phyloP scores from a whole-genome alignment of 2,113 vertebrate species.

The Saguinus imperator region DNA sequence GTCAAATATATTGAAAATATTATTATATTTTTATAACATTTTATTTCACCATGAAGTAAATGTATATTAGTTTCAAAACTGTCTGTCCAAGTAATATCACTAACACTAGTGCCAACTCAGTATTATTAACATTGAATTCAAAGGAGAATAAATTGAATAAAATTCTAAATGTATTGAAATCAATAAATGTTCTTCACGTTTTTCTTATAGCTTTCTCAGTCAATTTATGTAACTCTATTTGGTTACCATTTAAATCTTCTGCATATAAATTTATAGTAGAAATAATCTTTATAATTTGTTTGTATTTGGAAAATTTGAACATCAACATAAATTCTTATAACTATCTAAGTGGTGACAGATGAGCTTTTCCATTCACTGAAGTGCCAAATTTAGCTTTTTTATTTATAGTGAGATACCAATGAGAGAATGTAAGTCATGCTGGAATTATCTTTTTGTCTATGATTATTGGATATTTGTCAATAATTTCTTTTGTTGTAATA shows the following conservation, averaged over 20 bases:
- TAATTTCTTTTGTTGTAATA: not conserved
- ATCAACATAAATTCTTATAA: not conserved
- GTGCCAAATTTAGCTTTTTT: not conserved
- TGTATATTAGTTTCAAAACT: not conserved
- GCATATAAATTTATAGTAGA: not conserved
- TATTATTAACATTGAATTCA: not conserved
- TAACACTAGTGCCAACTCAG: not conserved
- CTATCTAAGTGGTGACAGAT: not conserved
- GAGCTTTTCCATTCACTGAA: not conserved
- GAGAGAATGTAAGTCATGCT: not conserved
- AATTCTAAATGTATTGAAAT: not conserved
- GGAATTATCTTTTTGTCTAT: not conserved
- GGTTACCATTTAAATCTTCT: not conserved
- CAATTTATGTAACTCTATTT: not conserved
- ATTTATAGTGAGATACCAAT: not conserved
- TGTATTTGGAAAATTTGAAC: not conserved
- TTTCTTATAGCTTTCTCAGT: not conserved
- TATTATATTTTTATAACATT: not conserved
- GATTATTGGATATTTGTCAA: not conserved
- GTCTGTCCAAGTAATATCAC: not conserved
- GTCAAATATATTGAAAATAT: not conserved
- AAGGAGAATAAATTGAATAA: not conserved
- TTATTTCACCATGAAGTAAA: not conserved
- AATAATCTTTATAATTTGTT: not conserved
- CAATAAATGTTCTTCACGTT: not conserved